Percentiles rank a stretch among this genome's conserved stretches.
Conservation (phyloP, 2,113 vertebrate species). For the Periophthalmodon schlosseri region DNA sequence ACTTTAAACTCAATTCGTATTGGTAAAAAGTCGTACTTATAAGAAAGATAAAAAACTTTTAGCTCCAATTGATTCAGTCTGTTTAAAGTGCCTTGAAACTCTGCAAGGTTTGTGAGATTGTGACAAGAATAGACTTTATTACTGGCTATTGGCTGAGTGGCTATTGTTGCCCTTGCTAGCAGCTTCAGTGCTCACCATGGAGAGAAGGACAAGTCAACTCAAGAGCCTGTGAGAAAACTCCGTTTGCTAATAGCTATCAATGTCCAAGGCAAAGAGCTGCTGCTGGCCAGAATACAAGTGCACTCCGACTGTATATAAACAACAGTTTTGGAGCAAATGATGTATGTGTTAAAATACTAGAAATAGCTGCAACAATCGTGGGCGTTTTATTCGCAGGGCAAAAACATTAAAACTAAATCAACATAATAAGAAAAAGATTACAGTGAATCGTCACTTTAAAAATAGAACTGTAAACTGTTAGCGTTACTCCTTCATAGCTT, state of each 20-base stretch:
- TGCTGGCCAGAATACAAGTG: neutral
- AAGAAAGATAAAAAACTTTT: neutral
- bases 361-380: constrained; percentile 21
- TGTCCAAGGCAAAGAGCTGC: constrained; percentile 5
- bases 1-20: neutral
- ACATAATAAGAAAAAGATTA: constrained; percentile 15
- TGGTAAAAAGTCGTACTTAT: neutral
- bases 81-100: neutral
- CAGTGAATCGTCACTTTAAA: neutral
- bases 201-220: constrained; percentile 1
- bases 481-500: neutral
- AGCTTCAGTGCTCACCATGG: neutral
- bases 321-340: constrained; percentile 2
- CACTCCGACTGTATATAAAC: neutral
- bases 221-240: constrained; percentile 16
- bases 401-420: neutral
- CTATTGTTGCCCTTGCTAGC: neutral
- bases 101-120: neutral
- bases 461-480: neutral
- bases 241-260: neutral
- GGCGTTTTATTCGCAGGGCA: constrained; percentile 18
- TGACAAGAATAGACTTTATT: neutral
- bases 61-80: neutral
- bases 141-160: neutral
- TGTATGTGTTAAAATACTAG: constrained; percentile 9